Evolutionary conservation across 2,113 vertebrate genomes (phyloP).

Genomic region (Eulacestoma nigropectus): DNA sequence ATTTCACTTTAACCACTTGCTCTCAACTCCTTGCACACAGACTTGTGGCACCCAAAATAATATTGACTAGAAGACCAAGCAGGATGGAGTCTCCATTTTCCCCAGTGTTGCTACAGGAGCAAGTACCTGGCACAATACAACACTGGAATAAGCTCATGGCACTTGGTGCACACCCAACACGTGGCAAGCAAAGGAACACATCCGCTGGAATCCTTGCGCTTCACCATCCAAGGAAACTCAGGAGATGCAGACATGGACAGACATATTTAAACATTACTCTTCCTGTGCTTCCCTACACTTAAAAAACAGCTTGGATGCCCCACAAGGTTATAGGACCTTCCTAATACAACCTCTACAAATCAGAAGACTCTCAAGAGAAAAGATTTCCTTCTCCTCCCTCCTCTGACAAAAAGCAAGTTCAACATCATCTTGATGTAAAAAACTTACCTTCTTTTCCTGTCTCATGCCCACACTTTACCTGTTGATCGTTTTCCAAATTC

Average conservation of each 20-base stretch:
- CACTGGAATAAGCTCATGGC: not conserved
- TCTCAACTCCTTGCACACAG: not conserved
- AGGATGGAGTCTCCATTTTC: not conserved
- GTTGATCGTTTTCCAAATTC: not conserved
- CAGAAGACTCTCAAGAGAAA: not conserved
- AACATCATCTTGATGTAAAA: not conserved
- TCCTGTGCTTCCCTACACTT: not conserved
- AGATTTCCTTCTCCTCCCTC: not conserved
- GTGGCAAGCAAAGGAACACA: not conserved
- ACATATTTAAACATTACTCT: not conserved
- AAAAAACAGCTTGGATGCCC: not conserved
- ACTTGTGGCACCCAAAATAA: not conserved
- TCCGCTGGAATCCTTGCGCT: not conserved
- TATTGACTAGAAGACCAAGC: accelerated
- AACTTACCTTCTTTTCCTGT: not conserved
- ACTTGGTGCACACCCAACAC: not conserved
- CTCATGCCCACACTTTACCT: not conserved
- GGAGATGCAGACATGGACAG: not conserved
- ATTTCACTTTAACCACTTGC: not conserved
- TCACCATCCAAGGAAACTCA: not conserved
- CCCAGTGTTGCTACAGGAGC: not conserved
- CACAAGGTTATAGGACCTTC: not conserved
- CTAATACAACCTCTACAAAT: not conserved
- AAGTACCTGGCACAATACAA: not conserved
- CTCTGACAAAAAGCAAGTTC: not conserved